phyloP scores from a whole-genome alignment of 1,140 invertebrate species.

The Drosophila grimshawi region DNA sequence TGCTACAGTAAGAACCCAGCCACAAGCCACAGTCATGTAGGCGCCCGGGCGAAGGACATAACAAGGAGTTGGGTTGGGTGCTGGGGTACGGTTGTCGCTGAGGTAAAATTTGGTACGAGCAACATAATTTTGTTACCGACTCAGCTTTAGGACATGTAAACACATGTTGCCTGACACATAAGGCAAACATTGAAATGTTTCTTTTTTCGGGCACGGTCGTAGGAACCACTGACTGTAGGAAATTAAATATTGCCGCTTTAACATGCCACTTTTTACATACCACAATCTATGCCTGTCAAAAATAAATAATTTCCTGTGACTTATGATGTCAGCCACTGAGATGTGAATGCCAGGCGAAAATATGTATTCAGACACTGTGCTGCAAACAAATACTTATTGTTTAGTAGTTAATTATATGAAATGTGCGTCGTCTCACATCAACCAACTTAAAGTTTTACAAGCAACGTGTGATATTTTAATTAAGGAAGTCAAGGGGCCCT shows the following conservation, averaged over 20 bases:
- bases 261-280: slow-evolving; percentile 13
- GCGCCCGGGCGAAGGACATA: slow-evolving; percentile 54
- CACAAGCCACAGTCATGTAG: slow-evolving; percentile 39
- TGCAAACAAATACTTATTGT: too few relatives aligned
- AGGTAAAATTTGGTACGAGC: slow-evolving; percentile 56
- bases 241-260: slow-evolving; percentile 12
- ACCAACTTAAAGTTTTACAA: too few relatives aligned
- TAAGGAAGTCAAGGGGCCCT: too few relatives aligned
- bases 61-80: slow-evolving; percentile 33
- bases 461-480: too few relatives aligned
- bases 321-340: background rate
- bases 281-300: slow-evolving; percentile 31
- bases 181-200: slow-evolving; percentile 8
- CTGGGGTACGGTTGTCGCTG: slow-evolving; percentile 34
- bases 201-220: slow-evolving; percentile 16
- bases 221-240: background rate
- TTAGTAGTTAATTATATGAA: too few relatives aligned
- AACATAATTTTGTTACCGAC: slow-evolving; percentile 61
- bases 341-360: too few relatives aligned
- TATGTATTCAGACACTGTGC: too few relatives aligned
- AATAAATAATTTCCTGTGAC: slow-evolving; percentile 43
- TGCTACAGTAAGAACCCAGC: slow-evolving; percentile 25
- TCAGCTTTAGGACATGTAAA: slow-evolving; percentile 66
- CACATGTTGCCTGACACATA: slow-evolving; percentile 62
- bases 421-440: too few relatives aligned